phyloP scores from a whole-genome alignment of 2,113 vertebrate species.

The Picathartes gymnocephalus region DNA sequence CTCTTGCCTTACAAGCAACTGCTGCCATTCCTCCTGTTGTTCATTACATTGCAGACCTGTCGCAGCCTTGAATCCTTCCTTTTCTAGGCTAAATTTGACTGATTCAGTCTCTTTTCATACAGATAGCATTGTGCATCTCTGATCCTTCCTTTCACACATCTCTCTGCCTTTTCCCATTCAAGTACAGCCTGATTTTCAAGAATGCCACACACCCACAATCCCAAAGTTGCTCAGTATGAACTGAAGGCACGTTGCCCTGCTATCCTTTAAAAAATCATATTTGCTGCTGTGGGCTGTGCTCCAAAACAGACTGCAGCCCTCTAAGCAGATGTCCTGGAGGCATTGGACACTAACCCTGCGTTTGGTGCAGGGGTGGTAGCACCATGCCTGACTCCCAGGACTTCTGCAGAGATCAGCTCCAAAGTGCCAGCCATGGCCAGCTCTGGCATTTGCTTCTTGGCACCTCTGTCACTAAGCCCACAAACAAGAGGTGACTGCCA shows the following conservation, averaged over 20 bases:
- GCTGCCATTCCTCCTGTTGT: background rate
- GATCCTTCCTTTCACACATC: background rate
- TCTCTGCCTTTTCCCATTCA: background rate
- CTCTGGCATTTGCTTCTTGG: background rate
- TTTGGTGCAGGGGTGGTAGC: background rate
- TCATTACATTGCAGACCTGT: accelerated
- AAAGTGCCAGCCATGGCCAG: background rate
- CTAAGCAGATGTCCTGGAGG: background rate
- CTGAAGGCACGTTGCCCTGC: accelerated
- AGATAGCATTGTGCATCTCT: background rate
- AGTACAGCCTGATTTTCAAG: background rate
- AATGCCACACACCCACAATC: background rate
- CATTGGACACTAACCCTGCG: background rate
- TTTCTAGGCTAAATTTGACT: background rate
- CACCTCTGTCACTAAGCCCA: background rate
- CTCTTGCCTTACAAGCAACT: background rate
- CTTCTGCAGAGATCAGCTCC: background rate
- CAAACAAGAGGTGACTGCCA: background rate
- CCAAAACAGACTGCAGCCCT: background rate
- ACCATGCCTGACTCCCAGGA: background rate
- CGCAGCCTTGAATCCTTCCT: background rate
- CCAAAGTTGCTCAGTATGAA: background rate
- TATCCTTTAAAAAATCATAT: background rate
- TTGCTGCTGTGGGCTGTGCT: background rate
- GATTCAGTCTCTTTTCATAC: background rate